These are phyloP conservation scores for Odontomyia ornata DNA, from an alignment of 2,888 invertebrate genomes.

Conservation along the genomic window DNA sequence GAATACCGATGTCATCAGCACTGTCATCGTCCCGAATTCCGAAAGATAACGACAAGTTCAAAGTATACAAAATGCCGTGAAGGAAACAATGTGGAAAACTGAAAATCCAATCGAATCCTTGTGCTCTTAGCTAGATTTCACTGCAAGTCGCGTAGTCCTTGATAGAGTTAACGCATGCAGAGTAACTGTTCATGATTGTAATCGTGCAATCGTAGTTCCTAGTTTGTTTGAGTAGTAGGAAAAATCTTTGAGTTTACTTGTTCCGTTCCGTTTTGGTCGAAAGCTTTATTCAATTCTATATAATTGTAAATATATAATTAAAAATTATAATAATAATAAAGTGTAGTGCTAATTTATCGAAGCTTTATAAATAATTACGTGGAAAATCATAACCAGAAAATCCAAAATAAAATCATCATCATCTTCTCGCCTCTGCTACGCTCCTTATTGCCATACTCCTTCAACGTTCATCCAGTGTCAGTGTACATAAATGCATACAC, in stretches of 20 bases:
- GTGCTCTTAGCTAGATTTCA: constrained; percentile 32
- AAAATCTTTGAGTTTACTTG: neutral
- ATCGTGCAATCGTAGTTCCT: constrained; percentile 29
- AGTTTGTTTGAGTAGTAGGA: neutral
- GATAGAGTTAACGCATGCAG: constrained; percentile 34
- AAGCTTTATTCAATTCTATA: constrained; percentile 16
- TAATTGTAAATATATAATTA: constrained; percentile 13
- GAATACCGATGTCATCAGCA: constrained; percentile 28
- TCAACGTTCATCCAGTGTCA: neutral
- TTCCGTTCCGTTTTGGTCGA: neutral
- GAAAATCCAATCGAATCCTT: neutral
- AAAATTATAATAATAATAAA: neutral
- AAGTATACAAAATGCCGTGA: neutral
- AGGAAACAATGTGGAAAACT: constrained; percentile 24
- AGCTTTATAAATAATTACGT: neutral
- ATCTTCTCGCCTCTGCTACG: no score
- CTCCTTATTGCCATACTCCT: neutral
- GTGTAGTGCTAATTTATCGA: neutral
- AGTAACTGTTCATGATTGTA: constrained; percentile 18
- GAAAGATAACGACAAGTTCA: constrained; percentile 21
- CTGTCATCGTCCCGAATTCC: neutral
- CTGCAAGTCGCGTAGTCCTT: constrained; percentile 12
- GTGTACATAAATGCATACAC: neutral
- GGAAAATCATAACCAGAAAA: neutral
- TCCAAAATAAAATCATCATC: neutral